Evolutionary conservation across 2,797 vertebrate species (phyloP).

Genomic region (Pempheris klunzingeri): DNA sequence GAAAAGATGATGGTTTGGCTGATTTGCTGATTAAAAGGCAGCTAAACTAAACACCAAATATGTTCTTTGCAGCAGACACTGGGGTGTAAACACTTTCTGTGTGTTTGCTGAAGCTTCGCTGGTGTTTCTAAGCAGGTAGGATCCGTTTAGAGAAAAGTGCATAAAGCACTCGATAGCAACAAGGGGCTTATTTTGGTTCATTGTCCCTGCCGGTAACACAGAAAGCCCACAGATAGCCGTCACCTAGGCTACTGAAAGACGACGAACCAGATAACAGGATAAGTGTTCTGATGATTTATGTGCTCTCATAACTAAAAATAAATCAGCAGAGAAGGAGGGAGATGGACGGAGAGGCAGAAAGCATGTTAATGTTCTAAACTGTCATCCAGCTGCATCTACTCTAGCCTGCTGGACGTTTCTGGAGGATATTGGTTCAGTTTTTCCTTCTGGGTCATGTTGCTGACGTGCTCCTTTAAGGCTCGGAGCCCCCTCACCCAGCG

Average conservation of each 20-base stretch:
- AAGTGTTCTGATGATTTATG: slow-evolving; percentile 14
- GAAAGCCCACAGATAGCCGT: slow-evolving; percentile 15
- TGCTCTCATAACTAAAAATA: slow-evolving; percentile 16
- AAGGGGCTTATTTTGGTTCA: slow-evolving; percentile 17
- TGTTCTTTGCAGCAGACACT: too few relatives aligned
- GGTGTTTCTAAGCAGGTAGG: not conserved
- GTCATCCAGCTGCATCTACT: slow-evolving; percentile 59
- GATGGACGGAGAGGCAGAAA: slow-evolving; percentile 7
- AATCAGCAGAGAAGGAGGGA: not conserved
- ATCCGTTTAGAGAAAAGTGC: not conserved
- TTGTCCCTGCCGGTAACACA: slow-evolving; percentile 6
- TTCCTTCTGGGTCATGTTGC: slow-evolving; percentile 94
- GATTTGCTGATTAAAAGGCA: too few relatives aligned
- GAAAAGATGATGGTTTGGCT: too few relatives aligned
- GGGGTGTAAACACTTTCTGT: too few relatives aligned
- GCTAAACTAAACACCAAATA: too few relatives aligned
- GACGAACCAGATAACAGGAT: slow-evolving; percentile 6
- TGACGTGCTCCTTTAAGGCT: slow-evolving; percentile 87
- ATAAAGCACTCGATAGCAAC: slow-evolving; percentile 18
- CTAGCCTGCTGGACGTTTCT: slow-evolving; percentile 30
- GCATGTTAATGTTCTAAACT: slow-evolving; percentile 11
- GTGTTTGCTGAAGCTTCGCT: too few relatives aligned
- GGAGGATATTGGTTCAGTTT: slow-evolving; percentile 98
- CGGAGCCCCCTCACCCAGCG: slow-evolving; percentile 93
- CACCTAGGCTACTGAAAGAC: slow-evolving; percentile 3